Percentiles rank a stretch among this genome's conserved stretches.
phyloP scores from a whole-genome alignment of 2,888 invertebrate species.

The Hybos culiciformis region DNA sequence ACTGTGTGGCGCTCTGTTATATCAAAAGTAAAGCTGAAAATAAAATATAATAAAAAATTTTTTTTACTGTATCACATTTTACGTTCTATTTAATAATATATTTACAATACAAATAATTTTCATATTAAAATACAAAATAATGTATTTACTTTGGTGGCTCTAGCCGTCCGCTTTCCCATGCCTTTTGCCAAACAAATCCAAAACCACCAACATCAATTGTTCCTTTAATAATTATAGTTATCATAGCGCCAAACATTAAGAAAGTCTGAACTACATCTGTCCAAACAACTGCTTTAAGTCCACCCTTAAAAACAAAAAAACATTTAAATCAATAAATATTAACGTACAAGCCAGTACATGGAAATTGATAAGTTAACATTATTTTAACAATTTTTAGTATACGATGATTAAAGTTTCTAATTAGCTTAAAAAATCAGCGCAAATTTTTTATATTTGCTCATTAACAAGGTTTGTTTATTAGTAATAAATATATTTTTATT shows the following conservation, averaged over 20 bases:
- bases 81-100: neutral
- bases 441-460: too few relatives aligned
- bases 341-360: too few relatives aligned
- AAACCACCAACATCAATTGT: conserved; percentile 51
- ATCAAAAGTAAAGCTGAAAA: conserved; percentile 47
- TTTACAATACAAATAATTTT: neutral
- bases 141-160: conserved; percentile 43
- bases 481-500: too few relatives aligned
- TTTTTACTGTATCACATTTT: neutral
- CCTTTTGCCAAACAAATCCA: conserved; percentile 41
- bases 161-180: conserved; percentile 44
- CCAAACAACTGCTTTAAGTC: conserved; percentile 55
- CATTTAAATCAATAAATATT: neutral
- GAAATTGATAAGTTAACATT: too few relatives aligned
- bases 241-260: conserved; percentile 54
- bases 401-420: too few relatives aligned
- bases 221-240: conserved; percentile 49
- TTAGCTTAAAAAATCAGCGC: too few relatives aligned
- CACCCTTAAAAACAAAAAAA: conserved; percentile 38
- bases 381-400: too few relatives aligned
- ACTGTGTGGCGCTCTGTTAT: conserved; percentile 58
- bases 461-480: too few relatives aligned
- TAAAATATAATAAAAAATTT: conserved; percentile 1
- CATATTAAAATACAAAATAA: neutral
- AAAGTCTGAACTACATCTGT: conserved; percentile 57